Conservation (phyloP, 1,140 invertebrate genomes). For the Myzus persicae region DNA sequence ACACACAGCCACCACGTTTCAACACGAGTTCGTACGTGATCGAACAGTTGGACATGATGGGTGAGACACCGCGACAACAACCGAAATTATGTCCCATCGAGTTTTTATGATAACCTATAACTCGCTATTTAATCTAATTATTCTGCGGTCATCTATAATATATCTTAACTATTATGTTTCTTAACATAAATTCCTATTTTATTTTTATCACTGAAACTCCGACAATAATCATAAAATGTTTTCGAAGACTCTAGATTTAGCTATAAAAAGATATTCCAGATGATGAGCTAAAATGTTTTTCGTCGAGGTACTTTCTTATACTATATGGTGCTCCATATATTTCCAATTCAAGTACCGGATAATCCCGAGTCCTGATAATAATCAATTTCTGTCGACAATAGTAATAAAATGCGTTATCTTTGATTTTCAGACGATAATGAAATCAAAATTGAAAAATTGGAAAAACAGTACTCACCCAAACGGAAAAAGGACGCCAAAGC, state of each 20-base stretch:
- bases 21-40: conserved; percentile 33
- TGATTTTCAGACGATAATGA: conserved; percentile 38
- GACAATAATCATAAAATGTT: neutral
- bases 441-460: conserved; percentile 31
- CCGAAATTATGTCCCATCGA: too few species aligned
- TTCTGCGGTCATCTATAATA: neutral
- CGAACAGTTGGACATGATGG: neutral
- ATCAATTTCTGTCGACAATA: neutral
- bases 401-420: neutral
- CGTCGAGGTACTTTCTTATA: too few species aligned
- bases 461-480: conserved; percentile 49
- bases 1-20: conserved; percentile 11
- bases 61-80: neutral
- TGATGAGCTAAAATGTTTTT: neutral
- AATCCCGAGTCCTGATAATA: neutral
- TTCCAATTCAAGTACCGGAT: too few species aligned
- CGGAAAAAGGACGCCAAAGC: conserved; percentile 10
- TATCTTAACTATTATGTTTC: neutral
- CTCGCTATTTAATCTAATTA: neutral
- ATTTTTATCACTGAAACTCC: neutral
- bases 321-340: too few species aligned
- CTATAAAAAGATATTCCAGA: neutral
- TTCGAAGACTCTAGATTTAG: neutral
- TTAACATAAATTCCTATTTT: neutral
- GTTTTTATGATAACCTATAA: too few species aligned